These are phyloP conservation scores for Hapalemur alaotrensis DNA, from an alignment of 2,797 vertebrate genomes.

Conservation along the genomic window DNA sequence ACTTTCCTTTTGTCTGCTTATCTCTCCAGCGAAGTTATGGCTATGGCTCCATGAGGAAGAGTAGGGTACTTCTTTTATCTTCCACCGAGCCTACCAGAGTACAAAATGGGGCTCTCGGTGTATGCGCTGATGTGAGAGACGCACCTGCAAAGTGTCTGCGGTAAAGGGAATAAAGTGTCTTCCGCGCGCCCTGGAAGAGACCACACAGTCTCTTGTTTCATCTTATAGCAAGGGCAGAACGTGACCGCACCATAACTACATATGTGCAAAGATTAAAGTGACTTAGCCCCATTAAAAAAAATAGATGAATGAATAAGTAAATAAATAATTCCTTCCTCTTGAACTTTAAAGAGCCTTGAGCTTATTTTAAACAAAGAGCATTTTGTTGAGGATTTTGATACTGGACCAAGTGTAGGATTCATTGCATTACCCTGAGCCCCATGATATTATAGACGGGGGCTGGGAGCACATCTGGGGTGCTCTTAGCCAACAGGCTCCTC, in stretches of 20 bases:
- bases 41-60: conserved; percentile 16
- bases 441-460: neutral
- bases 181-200: neutral
- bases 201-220: neutral
- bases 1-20: neutral
- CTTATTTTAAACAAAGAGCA: conserved; percentile 34
- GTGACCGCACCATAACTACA: neutral
- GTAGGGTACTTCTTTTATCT: neutral
- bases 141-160: neutral
- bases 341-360: conserved; percentile 10
- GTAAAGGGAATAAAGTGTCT: neutral
- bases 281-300: neutral
- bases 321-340: neutral
- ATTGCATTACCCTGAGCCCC: neutral
- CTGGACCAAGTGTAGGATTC: neutral
- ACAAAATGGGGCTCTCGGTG: neutral
- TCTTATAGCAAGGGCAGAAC: neutral
- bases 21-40: neutral
- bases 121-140: neutral
- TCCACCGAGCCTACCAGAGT: neutral
- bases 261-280: neutral
- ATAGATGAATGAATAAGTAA: neutral
- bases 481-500: neutral
- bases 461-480: neutral
- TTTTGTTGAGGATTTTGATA: neutral